These are phyloP conservation scores for Ditylenchus dipsaci DNA, from an alignment of 1,140 invertebrate genomes.

Conservation along the genomic window DNA sequence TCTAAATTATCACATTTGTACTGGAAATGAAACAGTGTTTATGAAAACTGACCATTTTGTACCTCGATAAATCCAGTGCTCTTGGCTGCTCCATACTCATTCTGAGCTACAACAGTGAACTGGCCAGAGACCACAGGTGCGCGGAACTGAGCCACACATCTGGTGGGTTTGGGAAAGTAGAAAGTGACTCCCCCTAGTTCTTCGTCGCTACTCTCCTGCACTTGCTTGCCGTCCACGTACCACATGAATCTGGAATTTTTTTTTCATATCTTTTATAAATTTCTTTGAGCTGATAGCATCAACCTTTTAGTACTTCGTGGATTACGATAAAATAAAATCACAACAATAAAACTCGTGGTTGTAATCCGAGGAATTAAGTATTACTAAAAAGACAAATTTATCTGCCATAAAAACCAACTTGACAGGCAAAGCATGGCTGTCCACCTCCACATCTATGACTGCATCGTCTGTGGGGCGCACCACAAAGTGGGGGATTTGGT, in stretches of 20 bases:
- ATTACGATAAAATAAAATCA: too few relatives aligned
- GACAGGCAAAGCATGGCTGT: constrained; percentile 43
- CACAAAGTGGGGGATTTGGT: constrained; percentile 1
- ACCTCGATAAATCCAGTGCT: constrained; percentile 50
- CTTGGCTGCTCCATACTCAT: constrained; percentile 50
- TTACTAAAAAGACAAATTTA: too few relatives aligned
- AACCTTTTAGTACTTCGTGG: too few relatives aligned
- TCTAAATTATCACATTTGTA: background rate
- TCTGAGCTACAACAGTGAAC: constrained; percentile 55
- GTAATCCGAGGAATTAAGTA: too few relatives aligned
- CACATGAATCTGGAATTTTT: constrained; percentile 40
- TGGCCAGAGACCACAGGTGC: constrained; percentile 38
- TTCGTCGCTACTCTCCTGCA: constrained; percentile 22
- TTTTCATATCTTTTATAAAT: too few relatives aligned
- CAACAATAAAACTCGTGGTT: too few relatives aligned
- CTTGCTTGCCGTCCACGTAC: constrained; percentile 48
- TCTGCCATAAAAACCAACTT: constrained; percentile 27
- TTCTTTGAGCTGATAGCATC: too few relatives aligned
- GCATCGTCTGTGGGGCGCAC: constrained; percentile 17
- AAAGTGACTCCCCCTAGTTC: constrained; percentile 32
- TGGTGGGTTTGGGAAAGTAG: constrained; percentile 45
- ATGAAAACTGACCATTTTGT: constrained; percentile 24
- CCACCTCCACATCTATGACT: constrained; percentile 38
- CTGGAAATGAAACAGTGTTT: constrained; percentile 6
- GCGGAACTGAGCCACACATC: constrained; percentile 51